These are phyloP conservation scores for Tenthredo livida DNA, from an alignment of 2,888 invertebrate species.

Conservation along the genomic window DNA sequence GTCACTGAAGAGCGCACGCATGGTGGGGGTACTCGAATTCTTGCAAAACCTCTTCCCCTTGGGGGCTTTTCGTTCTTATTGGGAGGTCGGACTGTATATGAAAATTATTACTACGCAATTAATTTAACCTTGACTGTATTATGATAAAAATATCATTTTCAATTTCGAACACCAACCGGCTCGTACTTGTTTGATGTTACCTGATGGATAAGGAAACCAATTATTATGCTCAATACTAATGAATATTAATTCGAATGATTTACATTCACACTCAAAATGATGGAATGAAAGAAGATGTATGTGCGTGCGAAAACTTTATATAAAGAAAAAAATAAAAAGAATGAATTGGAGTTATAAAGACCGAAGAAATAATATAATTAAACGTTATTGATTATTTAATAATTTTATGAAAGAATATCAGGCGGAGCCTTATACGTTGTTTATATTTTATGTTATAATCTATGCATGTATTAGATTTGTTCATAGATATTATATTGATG, in stretches of 20 bases:
- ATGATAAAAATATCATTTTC: not conserved
- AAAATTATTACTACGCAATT: not conserved
- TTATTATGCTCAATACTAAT: constrained; percentile 15
- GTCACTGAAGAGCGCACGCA: too few relatives aligned
- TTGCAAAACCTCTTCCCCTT: too few relatives aligned
- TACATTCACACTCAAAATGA: not conserved
- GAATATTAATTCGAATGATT: not conserved
- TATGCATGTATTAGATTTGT: constrained; percentile 12
- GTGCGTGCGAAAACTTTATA: not conserved
- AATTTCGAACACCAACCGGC: not conserved
- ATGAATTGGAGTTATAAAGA: not conserved
- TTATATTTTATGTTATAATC: constrained; percentile 33
- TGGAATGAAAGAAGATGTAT: not conserved
- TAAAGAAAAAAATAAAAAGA: not conserved
- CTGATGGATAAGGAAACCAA: not conserved
- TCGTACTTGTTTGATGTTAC: not conserved
- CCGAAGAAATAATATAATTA: constrained; percentile 16
- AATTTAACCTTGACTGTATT: too few relatives aligned
- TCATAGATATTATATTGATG: constrained; percentile 17
- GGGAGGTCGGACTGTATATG: too few relatives aligned
- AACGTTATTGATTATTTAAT: constrained; percentile 23
- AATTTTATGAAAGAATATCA: constrained; percentile 14
- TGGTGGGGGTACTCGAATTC: too few relatives aligned
- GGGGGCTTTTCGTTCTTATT: too few relatives aligned
- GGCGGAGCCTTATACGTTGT: constrained; percentile 32